Base-by-base conservation (phyloP, 2,797 vertebrate species). In the Xiphorhynchus erythropygius region DNA sequence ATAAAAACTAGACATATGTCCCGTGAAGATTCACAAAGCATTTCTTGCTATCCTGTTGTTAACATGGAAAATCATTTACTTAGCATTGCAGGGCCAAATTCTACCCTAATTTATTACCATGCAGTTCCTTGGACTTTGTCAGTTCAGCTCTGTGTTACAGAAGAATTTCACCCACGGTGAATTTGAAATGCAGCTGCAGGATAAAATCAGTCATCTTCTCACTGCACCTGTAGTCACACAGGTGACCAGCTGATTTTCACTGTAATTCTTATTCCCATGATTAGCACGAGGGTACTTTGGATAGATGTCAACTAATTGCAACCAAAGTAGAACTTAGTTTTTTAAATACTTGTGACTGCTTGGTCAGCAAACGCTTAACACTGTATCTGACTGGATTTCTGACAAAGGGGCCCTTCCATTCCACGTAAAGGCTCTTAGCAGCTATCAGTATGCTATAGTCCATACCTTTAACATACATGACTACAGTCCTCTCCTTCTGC, bases 401-500 rank as follows among this genome's bases (percentile, higher is more conserved):
- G 59, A 77, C 57, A 64, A 46, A 68, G 39, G 12, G 53, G 46
- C n/a, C n/a, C 2, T 42, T 71, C 5, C 23, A 65, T 35, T 46
- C 25, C 5, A 2, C 21, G 44, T 44, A 33, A 81, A 89, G 35
- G 35, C n/a, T 78, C 67, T 77, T 42, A 32, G 87, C 2, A 10
- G 44, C 59, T 47, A 35, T 32, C 56, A 46, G 35, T 55, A 5
- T 62, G 39, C 24, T 75, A 2, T 2, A 79, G 62, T 37, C 28
- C 32, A 11, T 49, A n/a, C 39, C 35, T 77, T 74, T 67, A 87
- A 67, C 60, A 75, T 15, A 25, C 5, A 2, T 2, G 7, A 39
- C 56, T 30, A 32, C n/a, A 35, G 76, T 77, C 76, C 60, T 95
- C 89, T 92, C 67, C 65, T 80, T 74, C 85, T 82, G 90, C 91